Conservation (phyloP, 2,888 invertebrate species). For the Nomada ruficornis region DNA sequence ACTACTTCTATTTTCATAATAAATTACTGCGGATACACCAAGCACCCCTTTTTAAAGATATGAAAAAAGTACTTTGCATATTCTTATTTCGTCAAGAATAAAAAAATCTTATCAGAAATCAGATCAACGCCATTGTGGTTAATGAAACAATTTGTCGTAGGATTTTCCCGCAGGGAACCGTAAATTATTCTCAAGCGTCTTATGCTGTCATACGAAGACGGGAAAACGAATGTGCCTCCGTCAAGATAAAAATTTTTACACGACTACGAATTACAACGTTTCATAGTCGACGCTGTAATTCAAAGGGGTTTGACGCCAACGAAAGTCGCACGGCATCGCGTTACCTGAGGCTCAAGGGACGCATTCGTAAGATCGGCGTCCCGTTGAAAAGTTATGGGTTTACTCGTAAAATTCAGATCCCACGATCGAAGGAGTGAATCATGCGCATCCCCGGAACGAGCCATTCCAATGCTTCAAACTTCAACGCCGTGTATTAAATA, state of each 20-base stretch:
- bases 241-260: constrained; percentile 32
- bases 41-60: too few species aligned
- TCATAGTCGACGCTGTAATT: constrained; percentile 10
- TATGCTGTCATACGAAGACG: too few species aligned
- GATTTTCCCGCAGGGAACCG: too few species aligned
- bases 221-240: too few species aligned
- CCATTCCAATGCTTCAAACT: constrained; percentile 25
- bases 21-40: too few species aligned
- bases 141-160: too few species aligned
- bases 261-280: constrained; percentile 6
- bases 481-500: constrained; percentile 32
- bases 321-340: constrained; percentile 6
- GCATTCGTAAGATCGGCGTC: constrained; percentile 45
- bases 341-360: constrained; percentile 40
- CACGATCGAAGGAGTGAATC: constrained; percentile 31
- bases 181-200: too few species aligned
- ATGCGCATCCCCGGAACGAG: constrained; percentile 37
- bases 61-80: too few species aligned
- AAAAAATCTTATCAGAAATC: too few species aligned
- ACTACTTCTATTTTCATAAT: too few species aligned
- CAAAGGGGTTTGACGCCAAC: constrained; percentile 2
- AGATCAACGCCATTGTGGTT: too few species aligned
- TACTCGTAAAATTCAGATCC: constrained; percentile 54
- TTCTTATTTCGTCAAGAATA: too few species aligned
- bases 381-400: constrained; percentile 45